A percentile compares a stretch with the other conserved stretches of the same genome.
phyloP scores from a whole-genome alignment of 2,888 invertebrate species.

The Melanotus villosus region DNA sequence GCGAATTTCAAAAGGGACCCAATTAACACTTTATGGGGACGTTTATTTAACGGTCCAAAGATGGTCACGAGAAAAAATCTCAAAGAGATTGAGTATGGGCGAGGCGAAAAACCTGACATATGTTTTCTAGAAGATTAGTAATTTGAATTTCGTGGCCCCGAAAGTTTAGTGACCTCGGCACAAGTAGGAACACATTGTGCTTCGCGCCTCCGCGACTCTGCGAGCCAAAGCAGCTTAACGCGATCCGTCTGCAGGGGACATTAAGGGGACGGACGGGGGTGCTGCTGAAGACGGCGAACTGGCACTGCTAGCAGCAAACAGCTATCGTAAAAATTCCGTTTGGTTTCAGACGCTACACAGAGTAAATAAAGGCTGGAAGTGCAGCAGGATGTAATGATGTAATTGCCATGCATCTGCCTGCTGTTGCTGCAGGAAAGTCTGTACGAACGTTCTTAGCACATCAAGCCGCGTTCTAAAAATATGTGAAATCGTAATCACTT shows the following conservation, averaged over 20 bases:
- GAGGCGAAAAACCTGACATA: slow-evolving; percentile 47
- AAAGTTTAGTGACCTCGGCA: slow-evolving; percentile 67
- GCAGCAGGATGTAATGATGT: slow-evolving; percentile 48
- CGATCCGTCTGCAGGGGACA: slow-evolving; percentile 53
- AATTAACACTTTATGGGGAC: too few relatives aligned
- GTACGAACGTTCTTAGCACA: slow-evolving; percentile 19
- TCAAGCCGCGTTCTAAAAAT: slow-evolving; percentile 33
- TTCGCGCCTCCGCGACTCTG: slow-evolving; percentile 62
- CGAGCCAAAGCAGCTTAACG: slow-evolving; percentile 55
- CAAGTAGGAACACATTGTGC: slow-evolving; percentile 68
- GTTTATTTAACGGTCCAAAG: too few relatives aligned
- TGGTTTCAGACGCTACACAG: slow-evolving; percentile 47
- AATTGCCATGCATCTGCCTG: slow-evolving; percentile 40
- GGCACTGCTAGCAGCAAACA: slow-evolving; percentile 33
- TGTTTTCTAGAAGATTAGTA: slow-evolving; percentile 59
- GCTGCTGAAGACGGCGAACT: slow-evolving; percentile 42
- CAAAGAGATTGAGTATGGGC: too few relatives aligned
- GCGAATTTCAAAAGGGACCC: too few relatives aligned
- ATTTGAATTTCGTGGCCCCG: slow-evolving; percentile 65
- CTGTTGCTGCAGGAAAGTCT: slow-evolving; percentile 10
- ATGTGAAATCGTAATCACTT: not conserved
- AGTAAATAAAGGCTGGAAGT: slow-evolving; percentile 41
- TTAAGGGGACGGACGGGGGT: slow-evolving; percentile 35
- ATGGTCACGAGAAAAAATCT: too few relatives aligned
- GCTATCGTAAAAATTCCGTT: slow-evolving; percentile 49